Evolutionary conservation across 2,888 invertebrate genomes (phyloP), one percentile per base, ranked within the genome.

Genomic region (Melanargia galathea): DNA sequence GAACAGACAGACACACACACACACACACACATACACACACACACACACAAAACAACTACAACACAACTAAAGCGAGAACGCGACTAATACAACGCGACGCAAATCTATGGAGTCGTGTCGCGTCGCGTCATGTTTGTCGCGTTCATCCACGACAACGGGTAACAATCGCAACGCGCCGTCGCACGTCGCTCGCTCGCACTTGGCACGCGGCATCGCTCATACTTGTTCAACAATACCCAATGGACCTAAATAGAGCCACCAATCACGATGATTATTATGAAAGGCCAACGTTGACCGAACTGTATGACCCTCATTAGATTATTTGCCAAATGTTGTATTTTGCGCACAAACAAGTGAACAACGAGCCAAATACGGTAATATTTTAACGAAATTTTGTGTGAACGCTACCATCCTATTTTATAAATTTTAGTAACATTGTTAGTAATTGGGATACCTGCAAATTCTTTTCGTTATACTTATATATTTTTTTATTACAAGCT

Each of bases 311-410:
- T 80, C 79, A 78, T 81, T 81, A 80, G 76, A 76, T 62, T 78
- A 80, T 81, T 80, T 80, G 79, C 78, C 81, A 82, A 82, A 80
- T 73, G 75, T 64, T 71, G 61, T 75, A 72, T 72, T 72, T 70
- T 67, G 68, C 66, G 71, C 76, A 78, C 71, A 74, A 79, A 78
- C 75, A 78, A 76, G 74, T 72, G 72, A 66, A 71, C 55, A 60
- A 63, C 71, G 77, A 75, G 82, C 81, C 82, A 81, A 82, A 82
- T 78, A 70, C 26, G 68, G 72, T 65, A 66, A 58, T 66, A 65
- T 56, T 66, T 40, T 62, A 64, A 64, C 67, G 64, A 62, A 62
- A 62, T 66, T 51, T 45, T 22, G 30, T 51, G 51, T 51, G 7
- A 51, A 51, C 51, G 18, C 51, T 51, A 30, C 11, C 30, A 26